Evolutionary conservation across 2,888 invertebrate genomes (phyloP).

Genomic region (Oscheius sp.): DNA sequence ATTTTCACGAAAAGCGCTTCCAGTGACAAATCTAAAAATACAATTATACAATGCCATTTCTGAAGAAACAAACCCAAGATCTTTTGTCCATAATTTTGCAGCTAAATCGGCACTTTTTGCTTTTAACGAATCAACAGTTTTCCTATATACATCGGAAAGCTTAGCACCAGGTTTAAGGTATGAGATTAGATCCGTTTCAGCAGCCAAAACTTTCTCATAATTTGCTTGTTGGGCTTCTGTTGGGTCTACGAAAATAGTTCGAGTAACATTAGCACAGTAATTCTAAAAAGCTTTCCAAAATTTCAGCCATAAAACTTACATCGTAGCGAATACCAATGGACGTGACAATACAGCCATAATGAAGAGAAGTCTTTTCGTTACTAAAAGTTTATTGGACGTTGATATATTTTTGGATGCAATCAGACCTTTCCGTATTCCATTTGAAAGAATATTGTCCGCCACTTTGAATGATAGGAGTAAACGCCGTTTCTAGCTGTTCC

Average conservation of each 20-base stretch:
- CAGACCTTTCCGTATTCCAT: constrained; percentile 85
- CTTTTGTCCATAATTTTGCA: constrained; percentile 89
- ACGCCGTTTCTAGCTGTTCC: constrained; percentile 86
- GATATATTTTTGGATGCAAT: background rate
- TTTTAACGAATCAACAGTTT: constrained; percentile 85
- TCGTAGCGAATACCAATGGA: constrained; percentile 92
- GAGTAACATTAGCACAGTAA: constrained; percentile 96
- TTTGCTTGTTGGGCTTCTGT: constrained; percentile 79
- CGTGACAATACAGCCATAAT: constrained; percentile 95
- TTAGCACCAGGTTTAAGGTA: constrained; percentile 83
- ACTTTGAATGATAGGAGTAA: constrained; percentile 97
- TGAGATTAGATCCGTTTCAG: constrained; percentile 91
- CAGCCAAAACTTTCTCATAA: constrained; percentile 88
- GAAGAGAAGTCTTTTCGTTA: constrained; percentile 87
- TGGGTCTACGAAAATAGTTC: constrained; percentile 95
- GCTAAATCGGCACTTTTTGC: constrained; percentile 86
- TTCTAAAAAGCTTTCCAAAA: constrained; percentile 77
- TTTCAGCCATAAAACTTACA: constrained; percentile 21
- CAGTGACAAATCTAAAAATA: constrained; percentile 86
- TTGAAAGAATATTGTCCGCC: constrained; percentile 97
- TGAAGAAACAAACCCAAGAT: constrained; percentile 56
- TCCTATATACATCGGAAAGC: constrained; percentile 87
- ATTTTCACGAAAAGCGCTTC: constrained; percentile 96
- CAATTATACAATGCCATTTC: background rate
- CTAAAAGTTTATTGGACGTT: constrained; percentile 75